These are phyloP conservation scores for Nyctalus aviator DNA, from an alignment of 2,797 vertebrate genomes.

Conservation along the genomic window DNA sequence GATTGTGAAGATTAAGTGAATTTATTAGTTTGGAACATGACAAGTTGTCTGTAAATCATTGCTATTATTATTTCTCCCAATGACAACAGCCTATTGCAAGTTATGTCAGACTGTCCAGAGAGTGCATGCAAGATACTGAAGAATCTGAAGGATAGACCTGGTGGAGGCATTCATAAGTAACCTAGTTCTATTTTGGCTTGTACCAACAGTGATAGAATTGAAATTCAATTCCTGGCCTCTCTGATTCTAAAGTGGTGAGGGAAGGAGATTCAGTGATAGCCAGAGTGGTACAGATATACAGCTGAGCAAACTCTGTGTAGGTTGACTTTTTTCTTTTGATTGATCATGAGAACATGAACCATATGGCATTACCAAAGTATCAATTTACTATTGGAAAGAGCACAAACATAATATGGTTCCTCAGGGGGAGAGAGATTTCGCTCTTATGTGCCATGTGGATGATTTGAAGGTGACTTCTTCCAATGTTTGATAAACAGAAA, in stretches of 20 bases:
- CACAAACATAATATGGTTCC: neutral
- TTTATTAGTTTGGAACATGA: neutral
- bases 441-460: neutral
- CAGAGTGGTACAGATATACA: neutral
- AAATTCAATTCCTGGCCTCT: neutral
- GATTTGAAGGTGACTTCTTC: neutral
- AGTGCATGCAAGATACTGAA: neutral
- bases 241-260: neutral
- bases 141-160: neutral
- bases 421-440: neutral
- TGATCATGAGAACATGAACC: neutral
- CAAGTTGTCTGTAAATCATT: neutral
- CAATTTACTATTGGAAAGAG: neutral
- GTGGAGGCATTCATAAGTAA: neutral
- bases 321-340: neutral
- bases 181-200: neutral
- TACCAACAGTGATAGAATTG: neutral
- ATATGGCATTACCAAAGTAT: neutral
- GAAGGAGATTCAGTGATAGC: neutral
- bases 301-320: neutral
- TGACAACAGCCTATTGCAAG: neutral
- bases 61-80: neutral
- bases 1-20: neutral
- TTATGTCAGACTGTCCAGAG: neutral
- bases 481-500: neutral